Evolutionary conservation across 2,888 invertebrate species (phyloP).

Genomic region (Lottia scabra): DNA sequence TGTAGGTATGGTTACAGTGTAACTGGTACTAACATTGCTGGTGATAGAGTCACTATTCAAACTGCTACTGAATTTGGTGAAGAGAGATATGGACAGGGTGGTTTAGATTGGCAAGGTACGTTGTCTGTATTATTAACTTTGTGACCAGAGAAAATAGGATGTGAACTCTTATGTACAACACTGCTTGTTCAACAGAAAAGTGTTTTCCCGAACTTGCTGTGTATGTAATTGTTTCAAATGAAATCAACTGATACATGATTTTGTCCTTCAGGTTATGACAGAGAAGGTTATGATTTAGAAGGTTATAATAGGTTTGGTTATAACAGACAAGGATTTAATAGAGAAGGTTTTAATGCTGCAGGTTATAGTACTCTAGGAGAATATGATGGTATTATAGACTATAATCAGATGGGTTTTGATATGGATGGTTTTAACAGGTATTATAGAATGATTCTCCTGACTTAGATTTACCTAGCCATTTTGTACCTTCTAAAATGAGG

Average conservation of each 20-base stretch:
- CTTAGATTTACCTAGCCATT: too few species aligned
- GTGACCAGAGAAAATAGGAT: too few species aligned
- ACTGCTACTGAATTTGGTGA: constrained; percentile 44
- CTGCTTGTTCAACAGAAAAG: too few species aligned
- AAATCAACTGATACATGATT: neutral
- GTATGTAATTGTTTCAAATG: too few species aligned
- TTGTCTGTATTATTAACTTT: too few species aligned
- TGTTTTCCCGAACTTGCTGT: too few species aligned
- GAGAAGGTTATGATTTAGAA: constrained; percentile 51
- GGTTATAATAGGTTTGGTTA: constrained; percentile 60
- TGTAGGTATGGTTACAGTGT: constrained; percentile 59
- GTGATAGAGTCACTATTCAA: constrained; percentile 39
- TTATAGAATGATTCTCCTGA: neutral
- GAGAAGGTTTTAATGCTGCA: constrained; percentile 58
- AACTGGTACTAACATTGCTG: constrained; percentile 42
- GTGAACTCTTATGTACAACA: too few species aligned
- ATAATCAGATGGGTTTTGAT: constrained; percentile 56
- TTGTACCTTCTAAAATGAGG: too few species aligned
- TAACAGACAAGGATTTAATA: constrained; percentile 58
- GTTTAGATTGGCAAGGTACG: constrained; percentile 61
- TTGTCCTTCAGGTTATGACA: constrained; percentile 52
- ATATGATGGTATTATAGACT: constrained; percentile 63
- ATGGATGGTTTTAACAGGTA: constrained; percentile 63
- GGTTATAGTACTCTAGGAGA: constrained; percentile 59
- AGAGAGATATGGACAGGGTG: constrained; percentile 42